phyloP scores from a whole-genome alignment of 2,797 vertebrate species.

The Leuciscus waleckii region DNA sequence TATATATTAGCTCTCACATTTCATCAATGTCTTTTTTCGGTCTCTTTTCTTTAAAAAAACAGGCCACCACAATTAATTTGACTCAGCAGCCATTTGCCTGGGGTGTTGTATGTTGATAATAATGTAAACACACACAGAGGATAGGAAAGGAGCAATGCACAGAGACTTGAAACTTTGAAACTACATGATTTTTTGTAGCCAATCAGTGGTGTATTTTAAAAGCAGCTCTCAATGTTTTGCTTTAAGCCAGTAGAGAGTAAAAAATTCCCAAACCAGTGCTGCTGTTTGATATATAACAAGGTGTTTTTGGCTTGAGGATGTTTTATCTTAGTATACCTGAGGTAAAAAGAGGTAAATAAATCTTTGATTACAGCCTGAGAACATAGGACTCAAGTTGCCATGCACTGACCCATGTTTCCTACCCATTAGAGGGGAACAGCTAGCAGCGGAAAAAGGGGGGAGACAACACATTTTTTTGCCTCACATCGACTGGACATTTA shows the following conservation, averaged over 20 bases:
- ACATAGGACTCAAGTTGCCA: constrained; percentile 71
- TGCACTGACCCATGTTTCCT: constrained; percentile 74
- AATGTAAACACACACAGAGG: constrained; percentile 69
- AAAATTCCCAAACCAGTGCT: constrained; percentile 10
- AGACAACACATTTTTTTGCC: constrained; percentile 60
- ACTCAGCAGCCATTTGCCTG: constrained; percentile 58
- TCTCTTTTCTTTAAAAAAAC: constrained; percentile 11
- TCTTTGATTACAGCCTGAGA: constrained; percentile 61
- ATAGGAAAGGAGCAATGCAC: constrained; percentile 75
- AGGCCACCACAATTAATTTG: constrained; percentile 24
- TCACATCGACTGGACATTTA: constrained; percentile 85
- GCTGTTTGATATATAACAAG: constrained; percentile 55
- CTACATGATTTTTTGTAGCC: constrained; percentile 20
- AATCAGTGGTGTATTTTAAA: constrained; percentile 26
- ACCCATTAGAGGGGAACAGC: constrained; percentile 65
- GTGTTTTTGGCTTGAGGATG: constrained; percentile 49
- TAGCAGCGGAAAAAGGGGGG: constrained; percentile 28
- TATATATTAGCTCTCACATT: constrained; percentile 34
- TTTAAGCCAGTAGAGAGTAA: constrained; percentile 8
- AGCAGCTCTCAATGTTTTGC: constrained; percentile 26
- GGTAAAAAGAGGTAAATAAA: constrained; percentile 67
- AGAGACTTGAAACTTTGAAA: constrained; percentile 68
- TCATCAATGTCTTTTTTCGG: constrained; percentile 21
- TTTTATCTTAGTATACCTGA: constrained; percentile 59
- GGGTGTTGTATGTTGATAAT: constrained; percentile 50